Base-by-base conservation (phyloP, 2,888 invertebrate species). In the Rhabditophanes sp. region DNA sequence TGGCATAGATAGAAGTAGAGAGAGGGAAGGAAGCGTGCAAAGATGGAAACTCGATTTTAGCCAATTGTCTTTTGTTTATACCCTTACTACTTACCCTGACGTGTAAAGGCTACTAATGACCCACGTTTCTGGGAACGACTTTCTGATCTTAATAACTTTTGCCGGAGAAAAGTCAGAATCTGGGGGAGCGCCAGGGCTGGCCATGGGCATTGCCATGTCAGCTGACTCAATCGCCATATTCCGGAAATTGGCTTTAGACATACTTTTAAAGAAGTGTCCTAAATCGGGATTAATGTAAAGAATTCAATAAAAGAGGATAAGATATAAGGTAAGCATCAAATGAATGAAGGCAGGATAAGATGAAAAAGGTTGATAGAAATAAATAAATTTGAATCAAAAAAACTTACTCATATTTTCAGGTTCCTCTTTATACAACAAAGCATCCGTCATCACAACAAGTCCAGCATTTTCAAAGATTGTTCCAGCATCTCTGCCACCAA, bases 401-500 rank as follows among this genome's bases (percentile, higher is more conserved):
- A 25, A 48, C 56, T 49, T 42, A 57, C 60, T 50, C 36, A 46
- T 39, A 4, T 47, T 51, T 32, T 53, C 46, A 12, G 60, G 62
- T 35, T 65, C 58, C n/a, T n/a, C n/a, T 7, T 43, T 39, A 46
- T 60, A 65, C 14, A 65, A 33, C 23, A 40, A 54, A 5, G 65
- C 63, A 36, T 66, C 65, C 11, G 66, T 66, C 15, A 65, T 37
- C 7, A 65, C 65, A 3, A 64, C 47, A n/a, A 65, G 44, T 3
- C 65, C 65, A 8, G 66, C 55, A 42, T 66, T 66, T 61, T 59
- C 39, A 36, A 68, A 66, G 16, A 68, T 65, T 15, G 57, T 53
- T 16, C 49, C 45, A 3, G 68, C 67, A 40, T 68, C 68, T 21
- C 65, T 67, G 17, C 68, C 68, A 7, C 67, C 65, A 12, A 59